These are phyloP conservation scores for Etheostoma spectabile DNA, from an alignment of 2,113 vertebrate genomes.

Conservation along the genomic window DNA sequence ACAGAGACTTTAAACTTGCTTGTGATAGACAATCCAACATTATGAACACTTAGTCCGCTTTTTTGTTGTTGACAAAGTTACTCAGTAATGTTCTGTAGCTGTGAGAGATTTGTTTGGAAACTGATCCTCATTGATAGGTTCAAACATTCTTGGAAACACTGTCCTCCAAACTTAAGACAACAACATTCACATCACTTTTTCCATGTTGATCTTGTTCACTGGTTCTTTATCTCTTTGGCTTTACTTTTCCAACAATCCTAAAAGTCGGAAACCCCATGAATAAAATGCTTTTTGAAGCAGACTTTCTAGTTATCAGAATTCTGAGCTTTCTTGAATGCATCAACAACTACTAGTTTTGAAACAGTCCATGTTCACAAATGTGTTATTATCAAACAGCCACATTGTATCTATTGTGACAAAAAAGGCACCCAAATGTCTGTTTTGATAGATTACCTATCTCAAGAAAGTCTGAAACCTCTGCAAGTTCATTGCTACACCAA, in stretches of 20 bases:
- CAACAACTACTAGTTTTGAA: background rate
- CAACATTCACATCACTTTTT: background rate
- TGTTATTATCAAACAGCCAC: slow-evolving; percentile 18
- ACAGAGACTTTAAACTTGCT: background rate
- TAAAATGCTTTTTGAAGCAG: background rate
- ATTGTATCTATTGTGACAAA: background rate
- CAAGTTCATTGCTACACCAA: background rate
- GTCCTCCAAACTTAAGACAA: background rate
- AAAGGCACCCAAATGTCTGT: slow-evolving; percentile 14
- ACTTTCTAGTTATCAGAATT: background rate
- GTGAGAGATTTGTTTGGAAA: background rate
- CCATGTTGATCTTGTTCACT: background rate
- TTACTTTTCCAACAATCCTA: background rate
- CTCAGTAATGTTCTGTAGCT: background rate
- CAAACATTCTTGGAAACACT: background rate
- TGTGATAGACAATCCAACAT: background rate
- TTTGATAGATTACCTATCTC: slow-evolving; percentile 1
- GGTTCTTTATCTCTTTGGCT: background rate
- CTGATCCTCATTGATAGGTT: background rate
- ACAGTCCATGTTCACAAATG: background rate
- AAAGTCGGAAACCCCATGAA: background rate
- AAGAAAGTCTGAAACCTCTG: slow-evolving; percentile 4
- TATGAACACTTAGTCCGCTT: background rate
- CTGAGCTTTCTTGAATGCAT: slow-evolving; percentile 4
- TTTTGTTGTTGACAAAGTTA: background rate